A percentile compares a stretch with the other conserved stretches of the same genome.
These are phyloP conservation scores for Ophonus ardosiacus DNA, from an alignment of 2,888 invertebrate species.

Conservation along the genomic window DNA sequence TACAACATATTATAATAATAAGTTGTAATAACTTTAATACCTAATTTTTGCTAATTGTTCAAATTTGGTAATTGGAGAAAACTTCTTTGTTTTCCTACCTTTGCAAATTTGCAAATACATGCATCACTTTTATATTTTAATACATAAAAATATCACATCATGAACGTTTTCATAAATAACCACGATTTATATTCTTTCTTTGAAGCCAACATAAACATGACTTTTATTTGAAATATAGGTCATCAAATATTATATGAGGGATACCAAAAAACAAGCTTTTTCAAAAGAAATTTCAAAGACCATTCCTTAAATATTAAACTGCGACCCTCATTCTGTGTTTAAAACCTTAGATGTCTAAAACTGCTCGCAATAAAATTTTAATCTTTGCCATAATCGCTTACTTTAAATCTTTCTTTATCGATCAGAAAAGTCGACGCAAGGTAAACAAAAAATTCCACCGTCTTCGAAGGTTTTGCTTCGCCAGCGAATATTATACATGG, in stretches of 20 bases:
- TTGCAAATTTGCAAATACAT: no score
- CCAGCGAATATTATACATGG: constrained; percentile 36
- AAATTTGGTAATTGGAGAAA: no score
- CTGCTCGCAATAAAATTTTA: constrained; percentile 43
- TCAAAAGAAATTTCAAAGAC: not conserved
- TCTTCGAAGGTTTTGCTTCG: constrained; percentile 3
- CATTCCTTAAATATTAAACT: not conserved
- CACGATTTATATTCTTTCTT: not conserved
- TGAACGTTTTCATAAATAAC: not conserved
- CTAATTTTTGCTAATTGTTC: no score
- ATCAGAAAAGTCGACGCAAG: constrained; percentile 16
- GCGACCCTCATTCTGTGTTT: not conserved
- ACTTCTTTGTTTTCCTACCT: no score
- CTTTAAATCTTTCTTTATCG: constrained; percentile 36
- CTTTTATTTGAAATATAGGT: not conserved
- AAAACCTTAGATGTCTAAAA: not conserved
- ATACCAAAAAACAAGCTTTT: not conserved
- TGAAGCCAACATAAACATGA: not conserved
- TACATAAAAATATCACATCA: not conserved
- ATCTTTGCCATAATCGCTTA: constrained; percentile 34
- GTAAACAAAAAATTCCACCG: constrained; percentile 34
- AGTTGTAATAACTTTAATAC: no score
- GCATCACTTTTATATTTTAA: not conserved
- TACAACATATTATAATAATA: no score
- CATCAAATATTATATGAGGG: not conserved